phyloP scores from a whole-genome alignment of 2,797 vertebrate species.

The Parauchenoglanis punctatus region DNA sequence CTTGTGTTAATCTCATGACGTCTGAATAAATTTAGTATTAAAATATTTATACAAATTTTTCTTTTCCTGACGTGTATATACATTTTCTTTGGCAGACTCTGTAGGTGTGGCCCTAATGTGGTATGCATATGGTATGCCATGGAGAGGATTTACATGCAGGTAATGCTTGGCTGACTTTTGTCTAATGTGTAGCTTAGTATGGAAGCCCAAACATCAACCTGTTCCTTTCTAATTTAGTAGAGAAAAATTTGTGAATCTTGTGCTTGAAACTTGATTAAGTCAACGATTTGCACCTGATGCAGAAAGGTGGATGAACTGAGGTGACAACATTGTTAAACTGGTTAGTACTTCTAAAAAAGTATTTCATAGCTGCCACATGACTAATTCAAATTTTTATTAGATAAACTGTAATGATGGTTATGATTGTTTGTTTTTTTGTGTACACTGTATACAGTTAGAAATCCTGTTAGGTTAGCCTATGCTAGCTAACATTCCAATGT shows the following conservation, averaged over 20 bases:
- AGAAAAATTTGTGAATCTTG: not conserved
- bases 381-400: not conserved
- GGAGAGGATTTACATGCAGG: too few relatives aligned
- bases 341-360: not conserved
- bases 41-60: too few relatives aligned
- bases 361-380: not conserved
- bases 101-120: not conserved
- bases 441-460: not conserved
- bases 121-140: too few relatives aligned
- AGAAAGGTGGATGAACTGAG: not conserved
- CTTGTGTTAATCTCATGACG: too few relatives aligned
- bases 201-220: constrained; percentile 10
- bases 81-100: too few relatives aligned
- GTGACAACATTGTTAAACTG: not conserved
- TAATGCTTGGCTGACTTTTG: not conserved
- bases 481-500: not conserved
- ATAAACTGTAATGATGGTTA: not conserved
- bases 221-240: not conserved
- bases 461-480: not conserved
- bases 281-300: not conserved
- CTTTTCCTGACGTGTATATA: too few relatives aligned
- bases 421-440: not conserved
- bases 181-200: not conserved
- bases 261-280: not conserved
- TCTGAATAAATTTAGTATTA: too few relatives aligned